Evolutionary conservation across 2,113 vertebrate genomes (phyloP).

Genomic region (Spizaetus ornatus): DNA sequence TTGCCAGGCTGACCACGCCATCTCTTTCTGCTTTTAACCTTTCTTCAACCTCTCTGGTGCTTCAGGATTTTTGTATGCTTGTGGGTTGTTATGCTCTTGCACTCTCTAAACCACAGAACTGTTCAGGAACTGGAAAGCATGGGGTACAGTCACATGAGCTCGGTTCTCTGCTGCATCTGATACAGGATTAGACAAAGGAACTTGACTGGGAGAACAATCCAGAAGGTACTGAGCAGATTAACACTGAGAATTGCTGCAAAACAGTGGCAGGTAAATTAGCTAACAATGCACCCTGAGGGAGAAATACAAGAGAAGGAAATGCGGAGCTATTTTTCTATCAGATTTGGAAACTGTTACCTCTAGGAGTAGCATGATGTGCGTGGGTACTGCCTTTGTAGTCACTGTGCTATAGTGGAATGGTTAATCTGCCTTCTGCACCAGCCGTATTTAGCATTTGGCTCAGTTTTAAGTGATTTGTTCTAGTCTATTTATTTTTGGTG

Average conservation of each 20-base stretch:
- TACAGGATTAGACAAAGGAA: not conserved
- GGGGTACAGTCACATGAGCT: not conserved
- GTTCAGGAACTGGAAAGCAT: not conserved
- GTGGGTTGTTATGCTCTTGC: not conserved
- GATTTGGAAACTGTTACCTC: not conserved
- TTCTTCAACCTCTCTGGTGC: not conserved
- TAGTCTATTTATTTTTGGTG: not conserved
- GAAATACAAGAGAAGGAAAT: not conserved
- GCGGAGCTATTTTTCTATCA: not conserved
- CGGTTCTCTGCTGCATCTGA: not conserved
- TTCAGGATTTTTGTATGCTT: not conserved
- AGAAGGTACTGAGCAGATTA: conserved; percentile 1
- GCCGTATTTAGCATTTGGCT: not conserved
- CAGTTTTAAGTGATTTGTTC: not conserved
- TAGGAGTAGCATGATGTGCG: not conserved
- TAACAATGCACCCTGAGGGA: conserved; percentile 12
- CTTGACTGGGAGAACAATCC: not conserved
- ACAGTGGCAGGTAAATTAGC: not conserved
- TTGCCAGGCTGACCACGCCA: not conserved
- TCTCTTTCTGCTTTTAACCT: not conserved
- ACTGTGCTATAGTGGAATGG: not conserved
- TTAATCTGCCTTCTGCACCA: not conserved
- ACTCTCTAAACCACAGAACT: not conserved
- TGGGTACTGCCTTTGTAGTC: not conserved
- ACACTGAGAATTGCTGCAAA: not conserved